phyloP scores from a whole-genome alignment of 1,140 invertebrate genomes.

The Anthonomus grandis region DNA sequence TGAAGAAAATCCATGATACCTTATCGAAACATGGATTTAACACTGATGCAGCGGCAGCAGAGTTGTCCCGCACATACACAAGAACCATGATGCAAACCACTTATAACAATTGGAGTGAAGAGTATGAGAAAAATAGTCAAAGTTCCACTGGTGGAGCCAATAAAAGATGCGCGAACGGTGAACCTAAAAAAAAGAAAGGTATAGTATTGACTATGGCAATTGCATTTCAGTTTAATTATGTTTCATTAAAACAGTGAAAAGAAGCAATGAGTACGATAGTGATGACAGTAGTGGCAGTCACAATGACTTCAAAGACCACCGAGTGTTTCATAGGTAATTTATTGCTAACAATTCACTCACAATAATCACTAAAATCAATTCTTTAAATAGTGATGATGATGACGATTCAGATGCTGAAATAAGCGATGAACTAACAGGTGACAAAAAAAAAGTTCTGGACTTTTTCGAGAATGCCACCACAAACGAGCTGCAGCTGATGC shows the following conservation, averaged over 20 bases:
- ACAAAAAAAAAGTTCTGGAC: conserved; percentile 71
- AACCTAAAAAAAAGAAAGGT: conserved; percentile 31
- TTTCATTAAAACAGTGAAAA: conserved; percentile 30
- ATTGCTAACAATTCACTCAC: conserved; percentile 4
- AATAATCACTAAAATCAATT: not conserved
- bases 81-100: conserved; percentile 20
- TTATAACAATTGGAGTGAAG: conserved; percentile 35
- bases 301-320: conserved; percentile 36
- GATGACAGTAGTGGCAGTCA: conserved; percentile 39
- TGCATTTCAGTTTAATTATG: not conserved
- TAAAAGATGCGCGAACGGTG: conserved; percentile 26
- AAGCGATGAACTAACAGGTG: conserved; percentile 61
- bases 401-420: conserved; percentile 72
- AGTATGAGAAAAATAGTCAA: conserved; percentile 24
- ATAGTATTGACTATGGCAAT: conserved; percentile 7
- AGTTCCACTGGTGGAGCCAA: not conserved
- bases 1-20: conserved; percentile 41
- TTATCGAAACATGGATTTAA: conserved; percentile 40
- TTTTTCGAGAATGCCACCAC: conserved; percentile 68
- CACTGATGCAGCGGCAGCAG: conserved; percentile 39
- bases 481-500: conserved; percentile 64
- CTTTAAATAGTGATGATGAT: conserved; percentile 49
- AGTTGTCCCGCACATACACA: conserved; percentile 31
- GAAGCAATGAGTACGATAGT: conserved; percentile 34
- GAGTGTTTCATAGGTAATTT: conserved; percentile 45